These are phyloP conservation scores for Halichondria panicea DNA, from an alignment of 37 sponge, comb jelly and placozoan species.

Conservation along the genomic window DNA sequence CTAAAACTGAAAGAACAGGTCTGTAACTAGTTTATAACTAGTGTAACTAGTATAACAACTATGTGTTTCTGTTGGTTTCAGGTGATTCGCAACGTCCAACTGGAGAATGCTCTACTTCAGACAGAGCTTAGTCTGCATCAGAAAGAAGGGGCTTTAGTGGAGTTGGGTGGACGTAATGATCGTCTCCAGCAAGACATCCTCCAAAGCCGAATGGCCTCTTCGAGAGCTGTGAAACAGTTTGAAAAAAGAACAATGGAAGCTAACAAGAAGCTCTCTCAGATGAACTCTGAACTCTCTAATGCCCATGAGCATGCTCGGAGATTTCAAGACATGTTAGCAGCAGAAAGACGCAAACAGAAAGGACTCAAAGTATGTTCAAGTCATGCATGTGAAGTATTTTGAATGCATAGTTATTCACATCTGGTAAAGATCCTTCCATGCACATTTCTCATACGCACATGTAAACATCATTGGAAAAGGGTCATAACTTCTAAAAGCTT, in stretches of 20 bases:
- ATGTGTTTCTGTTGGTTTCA: too few species aligned
- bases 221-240: slow-evolving; percentile 71
- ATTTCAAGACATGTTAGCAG: slow-evolving; percentile 77
- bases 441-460: too few species aligned
- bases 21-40: too few species aligned
- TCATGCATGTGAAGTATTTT: not conserved
- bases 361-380: slow-evolving; percentile 49
- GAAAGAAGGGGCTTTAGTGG: slow-evolving; percentile 40
- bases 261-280: slow-evolving; percentile 67
- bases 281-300: slow-evolving; percentile 68
- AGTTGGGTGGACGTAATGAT: slow-evolving; percentile 34
- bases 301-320: slow-evolving; percentile 78
- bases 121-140: slow-evolving; percentile 72
- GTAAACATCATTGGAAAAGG: too few species aligned
- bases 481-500: not conserved
- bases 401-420: not conserved
- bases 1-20: slow-evolving; percentile 64
- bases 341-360: slow-evolving; percentile 78
- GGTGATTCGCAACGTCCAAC: slow-evolving; percentile 59
- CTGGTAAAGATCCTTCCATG: too few species aligned
- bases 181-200: slow-evolving; percentile 54
- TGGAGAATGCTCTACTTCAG: slow-evolving; percentile 65
- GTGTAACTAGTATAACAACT: too few species aligned
- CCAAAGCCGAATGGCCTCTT: slow-evolving; percentile 50
- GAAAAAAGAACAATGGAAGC: slow-evolving; percentile 78